Evolutionary conservation across 2,797 vertebrate genomes (phyloP), one percentile per base, ranked within the genome.

Genomic region (Tolypeutes matacus): DNA sequence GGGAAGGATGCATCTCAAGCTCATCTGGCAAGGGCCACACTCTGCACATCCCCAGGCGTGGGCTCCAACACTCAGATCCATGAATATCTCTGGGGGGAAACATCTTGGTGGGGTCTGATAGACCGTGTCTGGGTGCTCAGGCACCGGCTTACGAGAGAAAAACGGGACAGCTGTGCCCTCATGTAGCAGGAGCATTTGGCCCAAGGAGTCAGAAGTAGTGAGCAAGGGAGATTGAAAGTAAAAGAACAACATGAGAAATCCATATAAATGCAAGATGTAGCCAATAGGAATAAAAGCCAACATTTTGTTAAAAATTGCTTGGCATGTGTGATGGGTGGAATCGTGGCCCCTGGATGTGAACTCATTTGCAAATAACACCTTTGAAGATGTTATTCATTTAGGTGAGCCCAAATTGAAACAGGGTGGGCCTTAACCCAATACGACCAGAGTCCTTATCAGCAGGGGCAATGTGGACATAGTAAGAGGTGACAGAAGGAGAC

Each of bases 201-300:
- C 18, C 34, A 23, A n/a, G 13, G 81, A n/a, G 58, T 7, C 42
- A 13, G 82, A 4, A 64, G 7, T 20, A 0, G 3, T 13, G 5
- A 23, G 65, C 34, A 20, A 14, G 23, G 39, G n/a, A 3, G 56
- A 25, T 13, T 31, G n/a, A 12, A 6, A 2, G 3, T 29, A 5
- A 20, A 5, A 8, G 1, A 5, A 15, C 11, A 17, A 17, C 17
- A 4, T n/a, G 14, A 4, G 0, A 4, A 3, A 12, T 15, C 20
- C 21, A 0, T 1, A 0, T 12, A 13, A 31, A 34, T 0, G 13
- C 31, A 31, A 23, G n/a, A 12, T 1, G 2, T 8, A 4, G 10
- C 13, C 0, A 0, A 6, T 23, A 17, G 34, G 7, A 62, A 76
- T 17, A 4, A n/a, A 36, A 64, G 29, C 46, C 23, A 17, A 7